A percentile compares a stretch with the other conserved stretches of the same genome.
These are phyloP conservation scores for Acanthurus tractus DNA, from an alignment of 2,797 vertebrate genomes.

Conservation along the genomic window DNA sequence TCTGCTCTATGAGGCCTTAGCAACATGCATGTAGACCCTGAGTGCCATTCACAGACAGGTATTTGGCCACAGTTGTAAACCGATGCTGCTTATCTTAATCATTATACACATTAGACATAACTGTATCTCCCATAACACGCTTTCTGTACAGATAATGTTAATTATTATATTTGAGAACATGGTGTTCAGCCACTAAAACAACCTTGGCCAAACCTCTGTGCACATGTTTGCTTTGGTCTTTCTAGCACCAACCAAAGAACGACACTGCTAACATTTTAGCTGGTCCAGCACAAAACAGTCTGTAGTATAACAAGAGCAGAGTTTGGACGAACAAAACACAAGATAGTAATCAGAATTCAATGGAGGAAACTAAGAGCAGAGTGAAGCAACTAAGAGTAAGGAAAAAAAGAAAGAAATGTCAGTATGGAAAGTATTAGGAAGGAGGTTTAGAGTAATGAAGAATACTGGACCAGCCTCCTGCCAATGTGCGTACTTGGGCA, in stretches of 20 bases:
- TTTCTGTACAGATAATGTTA: neutral
- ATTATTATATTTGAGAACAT: constrained; percentile 54
- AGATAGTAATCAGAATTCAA: neutral
- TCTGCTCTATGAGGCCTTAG: constrained; percentile 15
- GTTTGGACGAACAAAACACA: constrained; percentile 7
- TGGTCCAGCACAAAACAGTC: constrained; percentile 43
- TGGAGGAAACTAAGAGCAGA: constrained; percentile 24
- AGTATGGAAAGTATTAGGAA: constrained; percentile 21
- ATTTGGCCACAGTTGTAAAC: constrained; percentile 35
- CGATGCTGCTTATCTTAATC: neutral
- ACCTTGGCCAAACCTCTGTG: constrained; percentile 5
- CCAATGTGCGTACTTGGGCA: constrained; percentile 87
- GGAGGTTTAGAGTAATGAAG: constrained; percentile 33
- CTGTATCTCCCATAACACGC: constrained; percentile 6
- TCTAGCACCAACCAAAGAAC: constrained; percentile 3
- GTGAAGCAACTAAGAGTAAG: neutral
- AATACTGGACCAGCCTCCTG: constrained; percentile 80
- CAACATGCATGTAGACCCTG: constrained; percentile 44
- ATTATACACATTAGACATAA: neutral
- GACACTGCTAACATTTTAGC: neutral
- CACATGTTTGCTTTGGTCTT: constrained; percentile 50
- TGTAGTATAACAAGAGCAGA: constrained; percentile 9
- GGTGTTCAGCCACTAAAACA: constrained; percentile 11
- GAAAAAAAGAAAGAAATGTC: neutral
- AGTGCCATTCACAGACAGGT: constrained; percentile 40